Evolutionary conservation across 1,140 invertebrate genomes (phyloP).

Genomic region (Pantala flavescens): DNA sequence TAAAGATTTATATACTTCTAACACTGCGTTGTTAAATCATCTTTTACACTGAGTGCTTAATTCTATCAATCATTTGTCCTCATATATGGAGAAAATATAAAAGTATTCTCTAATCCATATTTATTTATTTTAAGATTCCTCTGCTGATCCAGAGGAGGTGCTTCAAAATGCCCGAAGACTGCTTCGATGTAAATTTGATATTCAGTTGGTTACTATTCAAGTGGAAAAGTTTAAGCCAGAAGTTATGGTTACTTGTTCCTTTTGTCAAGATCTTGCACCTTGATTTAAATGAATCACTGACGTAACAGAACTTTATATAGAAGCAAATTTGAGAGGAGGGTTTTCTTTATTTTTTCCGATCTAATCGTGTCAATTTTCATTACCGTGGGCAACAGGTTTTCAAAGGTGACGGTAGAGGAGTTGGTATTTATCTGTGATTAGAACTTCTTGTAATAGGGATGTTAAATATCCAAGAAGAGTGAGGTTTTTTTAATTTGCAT

Average conservation of each 20-base stretch:
- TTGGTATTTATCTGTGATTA: not conserved
- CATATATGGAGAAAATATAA: too few relatives aligned
- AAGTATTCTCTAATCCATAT: too few relatives aligned
- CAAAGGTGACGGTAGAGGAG: not conserved
- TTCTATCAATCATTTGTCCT: too few relatives aligned
- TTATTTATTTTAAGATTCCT: conserved; percentile 40
- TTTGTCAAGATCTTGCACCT: conserved; percentile 28
- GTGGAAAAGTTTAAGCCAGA: conserved; percentile 41
- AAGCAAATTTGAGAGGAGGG: not conserved
- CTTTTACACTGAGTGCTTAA: too few relatives aligned
- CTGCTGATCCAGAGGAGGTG: conserved; percentile 38
- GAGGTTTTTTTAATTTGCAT: too few relatives aligned
- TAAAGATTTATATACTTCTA: too few relatives aligned
- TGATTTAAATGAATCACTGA: not conserved
- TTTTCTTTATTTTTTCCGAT: not conserved
- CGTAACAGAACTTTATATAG: not conserved
- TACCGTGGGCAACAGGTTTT: not conserved
- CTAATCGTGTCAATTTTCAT: not conserved
- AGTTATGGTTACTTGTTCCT: conserved; percentile 34
- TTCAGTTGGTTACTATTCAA: conserved; percentile 51
- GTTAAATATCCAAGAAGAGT: too few relatives aligned
- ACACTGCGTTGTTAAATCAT: too few relatives aligned
- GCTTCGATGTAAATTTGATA: conserved; percentile 41
- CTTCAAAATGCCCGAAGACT: conserved; percentile 41
- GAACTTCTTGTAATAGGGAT: not conserved